Percentiles rank a stretch among this genome's conserved stretches.
Conservation (phyloP, 2,113 vertebrate species). For the Scopus umbretta region DNA sequence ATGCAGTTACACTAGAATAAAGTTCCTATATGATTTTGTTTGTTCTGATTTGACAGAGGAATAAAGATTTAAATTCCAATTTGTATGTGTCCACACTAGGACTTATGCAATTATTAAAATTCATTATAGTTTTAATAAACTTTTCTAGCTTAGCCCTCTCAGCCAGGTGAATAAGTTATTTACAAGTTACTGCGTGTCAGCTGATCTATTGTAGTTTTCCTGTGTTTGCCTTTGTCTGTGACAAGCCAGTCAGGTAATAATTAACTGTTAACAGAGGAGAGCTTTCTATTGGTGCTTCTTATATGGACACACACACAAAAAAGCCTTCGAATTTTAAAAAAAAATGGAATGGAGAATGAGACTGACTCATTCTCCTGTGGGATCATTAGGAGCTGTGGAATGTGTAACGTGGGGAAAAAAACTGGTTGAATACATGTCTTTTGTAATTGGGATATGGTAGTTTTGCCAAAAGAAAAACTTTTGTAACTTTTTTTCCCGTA, state of each 20-base stretch:
- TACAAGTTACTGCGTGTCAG: neutral
- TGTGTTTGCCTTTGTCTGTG: neutral
- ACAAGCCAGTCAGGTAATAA: neutral
- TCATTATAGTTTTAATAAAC: neutral
- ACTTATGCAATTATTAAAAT: neutral
- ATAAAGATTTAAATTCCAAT: neutral
- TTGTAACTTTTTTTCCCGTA: neutral
- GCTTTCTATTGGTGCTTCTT: neutral
- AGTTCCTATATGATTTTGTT: neutral
- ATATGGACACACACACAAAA: neutral
- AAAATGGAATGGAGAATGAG: neutral
- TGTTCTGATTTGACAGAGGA: neutral
- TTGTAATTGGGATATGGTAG: neutral
- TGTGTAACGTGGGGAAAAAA: neutral
- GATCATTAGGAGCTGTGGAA: neutral
- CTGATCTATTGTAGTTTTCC: neutral
- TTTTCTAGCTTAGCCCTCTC: neutral
- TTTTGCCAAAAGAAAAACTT: neutral
- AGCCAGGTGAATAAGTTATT: neutral
- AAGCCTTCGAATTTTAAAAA: neutral
- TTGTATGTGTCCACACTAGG: rapidly evolving
- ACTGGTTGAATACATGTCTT: neutral
- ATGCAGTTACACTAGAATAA: neutral
- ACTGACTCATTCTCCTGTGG: neutral
- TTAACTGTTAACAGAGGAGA: neutral